phyloP scores from a whole-genome alignment of 2,113 vertebrate genomes.

The Cinclus cinclus region DNA sequence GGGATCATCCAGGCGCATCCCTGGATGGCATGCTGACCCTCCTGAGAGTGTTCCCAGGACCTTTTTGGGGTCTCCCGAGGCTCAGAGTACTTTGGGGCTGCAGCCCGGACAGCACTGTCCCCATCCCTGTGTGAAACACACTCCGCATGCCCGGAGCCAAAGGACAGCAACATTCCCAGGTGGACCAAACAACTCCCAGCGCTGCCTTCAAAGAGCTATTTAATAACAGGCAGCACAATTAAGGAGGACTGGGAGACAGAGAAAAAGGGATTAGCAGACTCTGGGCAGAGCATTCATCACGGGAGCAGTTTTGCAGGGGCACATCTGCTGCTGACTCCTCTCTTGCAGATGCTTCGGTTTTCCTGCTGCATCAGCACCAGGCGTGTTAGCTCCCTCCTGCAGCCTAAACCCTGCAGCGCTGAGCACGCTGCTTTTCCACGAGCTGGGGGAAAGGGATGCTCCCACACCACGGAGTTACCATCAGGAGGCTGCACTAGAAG shows the following conservation, averaged over 20 bases:
- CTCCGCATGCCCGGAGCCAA: not conserved
- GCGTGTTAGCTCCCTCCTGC: constrained; percentile 3
- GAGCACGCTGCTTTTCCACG: not conserved
- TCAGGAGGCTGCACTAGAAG: not conserved
- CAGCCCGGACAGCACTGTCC: rapidly evolving
- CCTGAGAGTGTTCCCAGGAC: not conserved
- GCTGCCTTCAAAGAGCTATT: not conserved
- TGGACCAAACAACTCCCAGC: not conserved
- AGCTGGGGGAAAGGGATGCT: not conserved
- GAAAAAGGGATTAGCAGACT: not conserved
- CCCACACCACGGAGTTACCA: not conserved
- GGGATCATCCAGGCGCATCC: not conserved
- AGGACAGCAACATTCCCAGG: not conserved
- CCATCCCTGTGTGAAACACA: not conserved
- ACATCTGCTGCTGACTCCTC: constrained; percentile 50
- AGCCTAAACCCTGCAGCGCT: not conserved
- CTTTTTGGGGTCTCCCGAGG: not conserved
- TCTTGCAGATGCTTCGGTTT: constrained; percentile 26
- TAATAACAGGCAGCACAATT: not conserved
- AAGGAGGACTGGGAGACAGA: not conserved
- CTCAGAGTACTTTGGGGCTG: not conserved
- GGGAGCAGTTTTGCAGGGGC: not conserved
- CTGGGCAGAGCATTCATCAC: constrained; percentile 3
- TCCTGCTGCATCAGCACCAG: constrained; percentile 23
- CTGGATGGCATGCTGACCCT: not conserved